Conservation (phyloP, 1,140 invertebrate species). For the Cotesia glomerata region DNA sequence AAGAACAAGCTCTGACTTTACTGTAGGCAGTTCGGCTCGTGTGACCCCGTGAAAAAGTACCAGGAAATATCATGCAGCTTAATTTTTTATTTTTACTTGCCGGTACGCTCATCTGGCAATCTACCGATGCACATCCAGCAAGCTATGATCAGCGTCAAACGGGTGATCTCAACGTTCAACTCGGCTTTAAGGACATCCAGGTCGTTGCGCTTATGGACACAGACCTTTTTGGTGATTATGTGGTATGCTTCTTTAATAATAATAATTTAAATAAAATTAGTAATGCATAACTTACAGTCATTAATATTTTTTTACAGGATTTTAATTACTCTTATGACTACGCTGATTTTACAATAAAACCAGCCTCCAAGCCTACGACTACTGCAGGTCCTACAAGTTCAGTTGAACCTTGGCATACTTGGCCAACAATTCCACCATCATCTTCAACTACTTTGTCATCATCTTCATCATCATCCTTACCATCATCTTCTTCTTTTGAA, state of each 20-base stretch:
- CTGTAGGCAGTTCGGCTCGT: background rate
- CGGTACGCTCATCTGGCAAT: background rate
- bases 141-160: conserved; percentile 76
- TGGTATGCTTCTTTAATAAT: conserved; percentile 46
- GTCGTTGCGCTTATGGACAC: conserved; percentile 72
- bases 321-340: conserved; percentile 64
- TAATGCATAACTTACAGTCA: conserved; percentile 6
- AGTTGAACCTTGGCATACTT: conserved; percentile 25
- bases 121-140: conserved; percentile 18
- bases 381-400: conserved; percentile 21
- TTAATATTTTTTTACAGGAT: conserved; percentile 44
- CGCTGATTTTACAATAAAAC: conserved; percentile 60
- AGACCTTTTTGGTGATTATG: conserved; percentile 63
- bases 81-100: background rate
- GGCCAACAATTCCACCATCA: conserved; percentile 26
- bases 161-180: conserved; percentile 78
- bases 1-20: background rate
- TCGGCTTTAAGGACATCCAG: conserved; percentile 78
- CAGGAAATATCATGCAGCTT: background rate
- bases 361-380: conserved; percentile 39
- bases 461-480: background rate
- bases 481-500: background rate
- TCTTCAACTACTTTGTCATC: conserved; percentile 17
- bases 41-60: too few species aligned
- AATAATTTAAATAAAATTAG: conserved; percentile 3